Percentiles rank a stretch among this genome's conserved stretches.
Evolutionary conservation across 2,113 vertebrate species (phyloP).

Genomic region (Leptosomus discolor): DNA sequence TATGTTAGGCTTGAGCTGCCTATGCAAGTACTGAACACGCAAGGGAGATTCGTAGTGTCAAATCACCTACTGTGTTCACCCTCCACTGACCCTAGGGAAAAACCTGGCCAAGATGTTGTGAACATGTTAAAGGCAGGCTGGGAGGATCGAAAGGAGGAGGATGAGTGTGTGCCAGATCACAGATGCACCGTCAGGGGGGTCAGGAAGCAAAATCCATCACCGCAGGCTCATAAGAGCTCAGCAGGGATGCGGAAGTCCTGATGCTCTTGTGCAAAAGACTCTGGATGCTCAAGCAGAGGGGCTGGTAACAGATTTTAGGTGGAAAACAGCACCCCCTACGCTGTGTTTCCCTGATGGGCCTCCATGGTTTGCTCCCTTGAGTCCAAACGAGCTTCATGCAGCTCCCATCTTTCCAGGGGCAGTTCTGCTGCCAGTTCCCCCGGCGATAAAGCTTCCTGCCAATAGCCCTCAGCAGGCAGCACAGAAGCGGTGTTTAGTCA

Average conservation of each 20-base stretch:
- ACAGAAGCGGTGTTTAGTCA: not conserved
- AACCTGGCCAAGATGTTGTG: not conserved
- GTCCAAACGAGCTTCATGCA: not conserved
- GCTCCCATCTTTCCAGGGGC: not conserved
- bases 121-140: not conserved
- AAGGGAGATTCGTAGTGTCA: not conserved
- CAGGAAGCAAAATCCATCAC: not conserved
- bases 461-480: not conserved
- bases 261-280: not conserved
- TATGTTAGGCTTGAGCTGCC: not conserved
- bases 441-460: not conserved
- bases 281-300: not conserved
- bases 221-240: not conserved
- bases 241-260: too few species aligned
- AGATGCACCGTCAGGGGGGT: too few species aligned
- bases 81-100: accelerated
- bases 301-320: not conserved
- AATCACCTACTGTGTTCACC: not conserved
- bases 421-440: not conserved
- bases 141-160: not conserved
- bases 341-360: not conserved
- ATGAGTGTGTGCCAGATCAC: too few species aligned
- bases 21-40: accelerated
- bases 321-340: accelerated
- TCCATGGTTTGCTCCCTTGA: not conserved